Base-by-base conservation (phyloP, 2,888 invertebrate genomes). In the Coleophora deauratella region DNA sequence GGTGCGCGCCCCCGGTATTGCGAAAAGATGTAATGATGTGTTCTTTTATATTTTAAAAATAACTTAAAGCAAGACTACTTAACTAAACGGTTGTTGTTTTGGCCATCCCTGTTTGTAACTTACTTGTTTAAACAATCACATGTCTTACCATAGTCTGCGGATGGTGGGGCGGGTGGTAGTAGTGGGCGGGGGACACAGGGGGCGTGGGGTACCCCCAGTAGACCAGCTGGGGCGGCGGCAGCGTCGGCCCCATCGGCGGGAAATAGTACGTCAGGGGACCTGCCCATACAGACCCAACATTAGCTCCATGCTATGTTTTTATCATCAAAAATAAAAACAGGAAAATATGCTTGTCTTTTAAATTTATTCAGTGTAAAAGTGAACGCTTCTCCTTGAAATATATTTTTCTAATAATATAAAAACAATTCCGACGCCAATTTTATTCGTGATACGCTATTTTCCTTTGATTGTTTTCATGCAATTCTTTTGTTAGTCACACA, bases 131-230 rank as follows among this genome's bases (percentile, higher is more conserved):
- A n/a, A n/a, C n/a, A n/a, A n/a, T n/a, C n/a, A n/a, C n/a, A n/a
- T 30, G 4, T 36, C 37, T 71, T 55, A 85, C 85, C 75, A 85
- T 76, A 38, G 79, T 69, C 49, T 82, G 85, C 1, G 81, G 80
- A 51, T 80, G 84, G 46, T 80, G 85, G 15, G 91, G 88, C 2
- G 89, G 89, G 47, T 91, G 92, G 66, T 91, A 94, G 74, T 94
- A 94, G 59, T 92, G 93, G 32, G 96, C 96, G 0, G 97, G 97
- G 34, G 96, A 96, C 12, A 97, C 96, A 0, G 97, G 97, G 32
- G 97, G 97, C 58, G 96, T 96, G 36, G 97, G 96, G 82, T 97
- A 97, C 0, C 94, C 93, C 96, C 96, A 97, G 86, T 96, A 96
- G 57, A 96, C 91, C 46, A 92, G 89, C 40, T 90, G 90, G 27